Base-by-base conservation (phyloP, 2,888 invertebrate species). In the Elaeidobius kamerunicus region DNA sequence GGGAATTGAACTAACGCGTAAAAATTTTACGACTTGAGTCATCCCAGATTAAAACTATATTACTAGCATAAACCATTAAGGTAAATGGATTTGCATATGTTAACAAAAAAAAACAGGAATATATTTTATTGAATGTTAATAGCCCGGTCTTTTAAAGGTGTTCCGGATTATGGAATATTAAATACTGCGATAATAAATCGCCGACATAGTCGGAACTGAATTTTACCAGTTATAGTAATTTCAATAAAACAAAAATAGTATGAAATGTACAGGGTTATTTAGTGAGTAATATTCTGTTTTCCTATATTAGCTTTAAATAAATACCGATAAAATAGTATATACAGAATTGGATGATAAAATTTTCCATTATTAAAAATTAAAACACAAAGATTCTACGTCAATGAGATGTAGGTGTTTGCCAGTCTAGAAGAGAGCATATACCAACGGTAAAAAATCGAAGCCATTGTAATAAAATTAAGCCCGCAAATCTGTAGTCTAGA, bases 81-180 rank as follows among this genome's bases (percentile, higher is more conserved):
- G 23, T 23, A 15, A 15, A 44, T 2, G 4, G 18, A 52, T 52
- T 52, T 41, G 52, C 52, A 52, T 52, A 52, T 39, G 20, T 44
- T 50, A 32, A 27, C 40, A 52, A 55, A 60, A 59, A 60, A 61
- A 58, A 47, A 51, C 58, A 52, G 60, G 61, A 63, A 62, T 62
- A 63, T 64, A 60, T 65, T 65, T 67, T 65, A 66, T 67, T 65
- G 66, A 67, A 68, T 68, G 67, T 65, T 67, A 68, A 68, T 68
- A 52, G 41, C 19, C 30, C 36, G 42, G 28, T n/a, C 39, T 55
- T 42, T 58, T 30, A 30, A 56, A 62, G 65, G 67, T 63, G 68
- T 67, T 68, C 66, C 66, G 63, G 60, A 38, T 23, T 44, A 36
- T 45, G 30, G 36, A 46, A 52, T 51, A 51, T 51, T 51, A 51